Percentiles rank a stretch among this genome's conserved stretches.
Evolutionary conservation across 2,888 invertebrate species (phyloP).

Genomic region (Perizoma flavofasciatum): DNA sequence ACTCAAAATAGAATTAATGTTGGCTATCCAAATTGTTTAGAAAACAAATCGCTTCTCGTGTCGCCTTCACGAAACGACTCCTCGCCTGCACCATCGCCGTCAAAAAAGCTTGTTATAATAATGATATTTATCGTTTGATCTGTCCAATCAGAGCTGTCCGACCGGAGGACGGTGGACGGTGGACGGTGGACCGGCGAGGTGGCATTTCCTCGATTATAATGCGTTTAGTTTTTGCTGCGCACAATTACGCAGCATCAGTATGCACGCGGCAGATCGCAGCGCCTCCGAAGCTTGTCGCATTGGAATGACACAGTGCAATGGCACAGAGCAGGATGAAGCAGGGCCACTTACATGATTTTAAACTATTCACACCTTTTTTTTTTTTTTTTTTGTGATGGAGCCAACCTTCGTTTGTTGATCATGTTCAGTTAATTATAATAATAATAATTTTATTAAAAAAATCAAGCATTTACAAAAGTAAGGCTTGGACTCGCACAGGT

Average conservation of each 20-base stretch:
- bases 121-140: constrained; percentile 37
- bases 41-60: too few relatives aligned
- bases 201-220: constrained; percentile 73
- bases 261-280: constrained; percentile 63
- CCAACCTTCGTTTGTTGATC: too few relatives aligned
- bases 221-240: constrained; percentile 69
- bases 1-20: too few relatives aligned
- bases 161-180: too few relatives aligned
- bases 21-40: too few relatives aligned
- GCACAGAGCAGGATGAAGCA: constrained; percentile 7
- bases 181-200: constrained; percentile 37
- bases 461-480: too few relatives aligned
- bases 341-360: neutral
- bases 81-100: constrained; percentile 9
- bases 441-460: too few relatives aligned
- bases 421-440: too few relatives aligned
- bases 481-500: too few relatives aligned
- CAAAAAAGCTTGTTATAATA: constrained; percentile 35
- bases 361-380: too few relatives aligned
- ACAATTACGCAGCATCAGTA: constrained; percentile 76
- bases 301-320: constrained; percentile 3
- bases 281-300: constrained; percentile 29
- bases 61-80: too few relatives aligned
- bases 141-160: constrained; percentile 40
- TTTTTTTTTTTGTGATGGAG: too few relatives aligned